Percentiles rank a stretch among this genome's conserved stretches.
Evolutionary conservation across 2,113 vertebrate species (phyloP).

Genomic region (Felis catus): DNA sequence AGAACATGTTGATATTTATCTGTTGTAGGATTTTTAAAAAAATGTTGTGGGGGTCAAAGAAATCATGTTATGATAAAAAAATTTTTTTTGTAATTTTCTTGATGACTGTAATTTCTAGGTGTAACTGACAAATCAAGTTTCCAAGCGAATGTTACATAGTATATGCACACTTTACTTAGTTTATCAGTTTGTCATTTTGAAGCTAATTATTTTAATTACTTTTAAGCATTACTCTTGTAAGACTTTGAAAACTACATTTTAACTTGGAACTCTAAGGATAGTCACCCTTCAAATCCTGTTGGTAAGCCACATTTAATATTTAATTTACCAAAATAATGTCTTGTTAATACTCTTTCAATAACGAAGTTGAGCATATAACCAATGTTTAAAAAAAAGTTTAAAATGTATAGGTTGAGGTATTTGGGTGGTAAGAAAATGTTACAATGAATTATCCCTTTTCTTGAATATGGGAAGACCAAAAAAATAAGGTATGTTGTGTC

Average conservation of each 20-base stretch:
- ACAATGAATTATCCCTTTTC: slow-evolving; percentile 87
- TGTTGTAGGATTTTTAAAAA: slow-evolving; percentile 88
- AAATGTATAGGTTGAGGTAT: slow-evolving; percentile 89
- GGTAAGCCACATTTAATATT: slow-evolving; percentile 94
- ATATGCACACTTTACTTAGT: slow-evolving; percentile 92
- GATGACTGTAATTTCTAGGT: slow-evolving; percentile 95
- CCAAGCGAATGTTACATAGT: slow-evolving; percentile 96
- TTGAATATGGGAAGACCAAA: slow-evolving; percentile 91
- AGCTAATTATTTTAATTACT: slow-evolving; percentile 95
- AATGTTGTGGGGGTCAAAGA: slow-evolving; percentile 91
- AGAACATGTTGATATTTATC: slow-evolving; percentile 92
- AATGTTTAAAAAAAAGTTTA: slow-evolving; percentile 86
- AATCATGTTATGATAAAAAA: slow-evolving; percentile 95
- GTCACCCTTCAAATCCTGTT: slow-evolving; percentile 90
- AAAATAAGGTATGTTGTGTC: slow-evolving; percentile 88
- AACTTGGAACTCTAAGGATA: slow-evolving; percentile 96
- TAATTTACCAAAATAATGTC: slow-evolving; percentile 96
- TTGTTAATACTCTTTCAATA: slow-evolving; percentile 91
- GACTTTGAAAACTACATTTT: slow-evolving; percentile 94
- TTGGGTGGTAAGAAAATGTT: slow-evolving; percentile 88
- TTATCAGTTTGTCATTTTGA: slow-evolving; percentile 94
- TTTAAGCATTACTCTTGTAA: slow-evolving; percentile 96
- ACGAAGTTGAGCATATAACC: slow-evolving; percentile 89
- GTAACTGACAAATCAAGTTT: slow-evolving; percentile 96
- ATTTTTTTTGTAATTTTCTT: slow-evolving; percentile 92